Conservation (phyloP, 2,797 vertebrate genomes). For the Gambusia yucatana region DNA sequence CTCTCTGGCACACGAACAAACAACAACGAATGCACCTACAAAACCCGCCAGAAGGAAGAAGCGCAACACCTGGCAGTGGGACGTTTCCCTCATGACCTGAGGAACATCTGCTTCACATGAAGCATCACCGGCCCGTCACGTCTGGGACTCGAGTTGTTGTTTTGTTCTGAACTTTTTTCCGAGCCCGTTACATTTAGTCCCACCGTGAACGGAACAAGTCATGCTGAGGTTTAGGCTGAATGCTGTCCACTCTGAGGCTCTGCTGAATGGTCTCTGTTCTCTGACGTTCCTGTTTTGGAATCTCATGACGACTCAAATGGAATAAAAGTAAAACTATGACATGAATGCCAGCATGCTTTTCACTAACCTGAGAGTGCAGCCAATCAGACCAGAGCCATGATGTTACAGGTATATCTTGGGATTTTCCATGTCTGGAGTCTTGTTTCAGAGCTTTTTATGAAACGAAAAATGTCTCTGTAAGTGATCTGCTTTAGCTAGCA, state of each 20-base stretch:
- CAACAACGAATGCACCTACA: background rate
- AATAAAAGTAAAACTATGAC: background rate
- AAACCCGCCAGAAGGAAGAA: slow-evolving; percentile 39
- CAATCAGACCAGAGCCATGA: background rate
- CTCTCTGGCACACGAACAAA: background rate
- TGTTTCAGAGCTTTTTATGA: background rate
- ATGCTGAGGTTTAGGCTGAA: background rate
- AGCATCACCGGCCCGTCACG: slow-evolving; percentile 14
- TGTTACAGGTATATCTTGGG: background rate
- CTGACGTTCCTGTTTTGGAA: background rate
- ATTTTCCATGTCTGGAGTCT: background rate
- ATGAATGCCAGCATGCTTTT: background rate
- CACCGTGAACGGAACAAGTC: background rate
- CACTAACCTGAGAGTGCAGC: background rate
- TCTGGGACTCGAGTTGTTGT: slow-evolving; percentile 10
- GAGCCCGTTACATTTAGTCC: background rate
- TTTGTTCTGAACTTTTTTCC: background rate
- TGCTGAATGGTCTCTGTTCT: background rate
- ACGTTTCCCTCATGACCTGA: slow-evolving; percentile 31
- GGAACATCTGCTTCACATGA: slow-evolving; percentile 45
- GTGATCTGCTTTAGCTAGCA: background rate
- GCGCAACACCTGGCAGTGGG: slow-evolving; percentile 52
- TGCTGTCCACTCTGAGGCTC: background rate
- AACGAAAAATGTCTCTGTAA: background rate
- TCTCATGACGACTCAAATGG: background rate